Base-by-base conservation (phyloP, 2,113 vertebrate species). In the Nycticryphes semicollaris region DNA sequence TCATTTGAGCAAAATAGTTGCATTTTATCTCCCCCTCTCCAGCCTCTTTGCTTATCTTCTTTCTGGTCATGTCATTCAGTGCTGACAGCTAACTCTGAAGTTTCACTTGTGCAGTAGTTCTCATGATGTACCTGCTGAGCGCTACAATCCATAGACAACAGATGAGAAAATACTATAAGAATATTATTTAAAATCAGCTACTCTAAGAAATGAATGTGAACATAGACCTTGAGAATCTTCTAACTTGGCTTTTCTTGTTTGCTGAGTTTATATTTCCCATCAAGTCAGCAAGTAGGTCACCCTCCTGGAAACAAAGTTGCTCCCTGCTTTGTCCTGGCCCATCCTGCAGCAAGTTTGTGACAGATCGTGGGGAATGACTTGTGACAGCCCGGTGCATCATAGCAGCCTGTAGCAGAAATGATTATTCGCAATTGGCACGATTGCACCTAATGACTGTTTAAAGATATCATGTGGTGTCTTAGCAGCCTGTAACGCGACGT, bases 331-430 rank as follows among this genome's bases (percentile, higher is more conserved):
- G 57, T 79, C 47, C 56, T 63, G 28, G 27, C 62, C 51, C 85
- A 67, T 92, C 66, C 76, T 72, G 87, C 33, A 45, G 66, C 64
- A 90, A 72, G 66, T 73, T 94, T 72, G 76, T 92, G 95, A 19
- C 41, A 53, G 62, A 23, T 76, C 4, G 3, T 70, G 4, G 5
- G 33, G 72, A 24, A 27, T 76, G 84, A 48, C 45, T 83, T 75
- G 16, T 6, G 87, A 35, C 48, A 91, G 72, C 84, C 59, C 54
- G 24, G 64, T 19, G 56, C 67, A 62, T 87, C 48, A 1, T 5
- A 48, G 50, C 3, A 6, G 50, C 64, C 62, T 76, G 72, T 59
- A 94, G 79, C 60, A 69, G 76, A 89, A 45, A 51, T 60, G 39
- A 56, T 81, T 66, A 25, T 72, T 94, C 77, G 73, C 85, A 89